Evolutionary conservation across 1,140 invertebrate species (phyloP), one percentile per base, ranked within the genome.

Genomic region (Habropoda laboriosa): DNA sequence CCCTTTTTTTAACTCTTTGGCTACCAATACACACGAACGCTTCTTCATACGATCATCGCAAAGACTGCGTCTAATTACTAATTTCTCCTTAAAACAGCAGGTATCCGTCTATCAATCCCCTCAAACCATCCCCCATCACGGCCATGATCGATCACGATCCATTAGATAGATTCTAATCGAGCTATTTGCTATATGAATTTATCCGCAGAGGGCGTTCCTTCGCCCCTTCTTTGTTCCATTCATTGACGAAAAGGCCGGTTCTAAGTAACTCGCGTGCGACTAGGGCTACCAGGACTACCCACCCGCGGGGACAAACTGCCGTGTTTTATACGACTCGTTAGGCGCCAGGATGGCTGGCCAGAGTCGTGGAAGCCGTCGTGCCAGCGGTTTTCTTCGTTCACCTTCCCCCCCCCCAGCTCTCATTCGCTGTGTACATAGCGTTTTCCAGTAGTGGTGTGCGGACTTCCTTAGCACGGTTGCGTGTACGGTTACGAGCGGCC

Each of bases 241-340:
- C 57, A 83, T 61, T n/a, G 66, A 35, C 58, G 77, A 57, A 42
- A 73, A 55, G 55, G 18, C 66, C 38, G 40, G 64, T 81, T 85
- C 55, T 61, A 60, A 49, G 61, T 49, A 81, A 85, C 53, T 85
- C 78, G 82, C 83, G 83, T 81, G 83, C 83, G 61, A 73, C 67
- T 47, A 47, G 51, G 66, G 53, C 58, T 30, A 24, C n/a, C 24
- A 21, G 21, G n/a, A n/a, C n/a, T n/a, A n/a, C n/a, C n/a, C n/a
- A n/a, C n/a, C n/a, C n/a, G n/a, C 58, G 40, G 60, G 63, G 81
- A 64, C 79, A 84, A 47, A 55, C 82, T 77, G 42, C 35, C 51
- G 61, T 75, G 82, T 86, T 86, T 84, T 79, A 74, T 84, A 85
- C 68, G 83, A 86, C 79, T 76, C 67, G 64, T 73, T 73, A 75